Conservation (phyloP, 1,140 invertebrate species). For the Argopecten irradians region DNA sequence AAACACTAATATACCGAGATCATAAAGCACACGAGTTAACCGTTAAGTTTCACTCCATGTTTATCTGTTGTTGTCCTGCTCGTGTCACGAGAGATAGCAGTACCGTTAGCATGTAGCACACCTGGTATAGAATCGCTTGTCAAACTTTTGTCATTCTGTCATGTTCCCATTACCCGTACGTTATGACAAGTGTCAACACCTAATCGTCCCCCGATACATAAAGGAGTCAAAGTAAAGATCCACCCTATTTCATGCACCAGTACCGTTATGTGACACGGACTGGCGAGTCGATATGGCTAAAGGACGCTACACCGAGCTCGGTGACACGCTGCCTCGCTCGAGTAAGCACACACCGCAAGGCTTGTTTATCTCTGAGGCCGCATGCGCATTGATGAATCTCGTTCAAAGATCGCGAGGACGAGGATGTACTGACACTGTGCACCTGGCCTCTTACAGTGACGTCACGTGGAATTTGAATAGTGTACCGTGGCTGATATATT, state of each 20-base stretch:
- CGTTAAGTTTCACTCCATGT: neutral
- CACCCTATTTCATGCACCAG: neutral
- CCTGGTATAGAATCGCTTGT: neutral
- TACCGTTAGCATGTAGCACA: neutral
- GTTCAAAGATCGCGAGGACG: neutral
- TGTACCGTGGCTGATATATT: neutral
- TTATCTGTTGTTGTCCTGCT: neutral
- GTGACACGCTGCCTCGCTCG: neutral
- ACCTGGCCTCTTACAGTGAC: neutral
- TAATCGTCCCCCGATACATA: neutral
- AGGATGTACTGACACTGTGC: constrained; percentile 1
- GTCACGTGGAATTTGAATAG: neutral
- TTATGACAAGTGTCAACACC: constrained; percentile 9
- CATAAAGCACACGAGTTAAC: neutral
- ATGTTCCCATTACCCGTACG: neutral
- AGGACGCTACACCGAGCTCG: constrained; percentile 3
- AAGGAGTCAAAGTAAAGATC: neutral
- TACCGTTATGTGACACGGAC: constrained; percentile 20
- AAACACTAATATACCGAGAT: neutral
- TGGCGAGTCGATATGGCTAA: neutral
- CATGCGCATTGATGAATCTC: neutral
- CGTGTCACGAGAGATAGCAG: neutral
- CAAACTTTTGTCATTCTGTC: neutral
- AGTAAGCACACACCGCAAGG: neutral
- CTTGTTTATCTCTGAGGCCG: neutral